Evolutionary conservation across 2,113 vertebrate genomes (phyloP).

Genomic region (Amphilophus citrinellus): DNA sequence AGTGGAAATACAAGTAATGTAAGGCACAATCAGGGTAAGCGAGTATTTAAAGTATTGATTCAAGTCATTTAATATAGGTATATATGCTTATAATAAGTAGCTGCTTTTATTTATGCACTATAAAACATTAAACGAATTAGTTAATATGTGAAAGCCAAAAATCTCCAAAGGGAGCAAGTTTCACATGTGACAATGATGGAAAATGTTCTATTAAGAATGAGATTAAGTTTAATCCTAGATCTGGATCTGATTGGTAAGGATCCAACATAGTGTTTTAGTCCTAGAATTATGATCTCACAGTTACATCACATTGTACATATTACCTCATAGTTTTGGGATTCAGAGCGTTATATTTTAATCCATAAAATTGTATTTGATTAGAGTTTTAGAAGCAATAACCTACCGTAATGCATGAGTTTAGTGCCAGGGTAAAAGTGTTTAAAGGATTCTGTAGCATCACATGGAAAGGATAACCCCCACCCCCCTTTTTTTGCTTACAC

Average conservation of each 20-base stretch:
- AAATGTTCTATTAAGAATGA: conserved; percentile 23
- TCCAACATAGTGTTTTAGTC: conserved; percentile 25
- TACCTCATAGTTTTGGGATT: conserved; percentile 89
- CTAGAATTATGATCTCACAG: conserved; percentile 45
- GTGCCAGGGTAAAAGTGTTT: conserved; percentile 73
- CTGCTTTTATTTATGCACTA: conserved; percentile 10
- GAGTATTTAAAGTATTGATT: not conserved
- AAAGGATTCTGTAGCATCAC: conserved; percentile 46
- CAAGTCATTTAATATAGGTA: not conserved
- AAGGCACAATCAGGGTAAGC: conserved; percentile 14
- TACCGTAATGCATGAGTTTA: conserved; percentile 89
- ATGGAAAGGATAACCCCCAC: conserved; percentile 53
- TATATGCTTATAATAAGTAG: conserved; percentile 10
- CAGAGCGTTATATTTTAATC: conserved; percentile 91
- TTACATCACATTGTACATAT: conserved; percentile 79
- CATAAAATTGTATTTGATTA: conserved; percentile 90
- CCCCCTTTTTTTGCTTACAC: not conserved
- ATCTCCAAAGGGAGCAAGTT: not conserved
- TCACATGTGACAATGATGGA: not conserved
- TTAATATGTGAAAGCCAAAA: conserved; percentile 1
- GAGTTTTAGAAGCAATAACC: conserved; percentile 95
- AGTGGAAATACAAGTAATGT: not conserved
- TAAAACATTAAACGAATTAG: conserved; percentile 4
- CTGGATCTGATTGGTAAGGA: conserved; percentile 22
- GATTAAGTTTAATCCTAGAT: conserved; percentile 41